A percentile compares a stretch with the other conserved stretches of the same genome.
phyloP scores from a whole-genome alignment of 1,140 invertebrate species.

The Drosophila sucinea region DNA sequence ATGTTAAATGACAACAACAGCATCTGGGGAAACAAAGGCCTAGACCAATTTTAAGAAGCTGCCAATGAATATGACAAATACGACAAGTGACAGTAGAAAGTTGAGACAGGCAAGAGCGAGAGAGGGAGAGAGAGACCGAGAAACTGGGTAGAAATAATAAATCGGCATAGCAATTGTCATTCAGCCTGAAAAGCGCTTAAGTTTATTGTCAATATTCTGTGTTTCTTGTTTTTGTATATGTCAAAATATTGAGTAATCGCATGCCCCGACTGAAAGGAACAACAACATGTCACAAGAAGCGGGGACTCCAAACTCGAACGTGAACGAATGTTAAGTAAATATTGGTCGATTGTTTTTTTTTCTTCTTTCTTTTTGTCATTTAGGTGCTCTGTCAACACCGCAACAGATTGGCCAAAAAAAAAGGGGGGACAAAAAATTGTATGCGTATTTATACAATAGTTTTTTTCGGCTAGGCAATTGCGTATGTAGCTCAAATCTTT shows the following conservation, averaged over 20 bases:
- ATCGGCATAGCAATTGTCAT: constrained; percentile 78
- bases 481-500: constrained; percentile 55
- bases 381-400: constrained; percentile 68
- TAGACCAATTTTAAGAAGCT: constrained; percentile 79
- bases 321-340: constrained; percentile 73
- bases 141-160: constrained; percentile 10
- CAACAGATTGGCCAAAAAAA: constrained; percentile 60
- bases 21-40: constrained; percentile 49
- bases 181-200: constrained; percentile 75
- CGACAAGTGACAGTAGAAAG: constrained; percentile 79
- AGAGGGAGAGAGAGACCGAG: constrained; percentile 37
- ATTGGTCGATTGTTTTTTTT: constrained; percentile 57
- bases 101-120: constrained; percentile 56
- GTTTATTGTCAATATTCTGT: constrained; percentile 79
- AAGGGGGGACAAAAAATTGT: neutral
- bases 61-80: constrained; percentile 64
- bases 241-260: constrained; percentile 81
- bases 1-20: constrained; percentile 70
- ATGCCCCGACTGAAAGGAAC: constrained; percentile 17
- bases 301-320: constrained; percentile 52
- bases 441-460: constrained; percentile 29
- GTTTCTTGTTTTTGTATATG: constrained; percentile 50
- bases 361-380: constrained; percentile 31
- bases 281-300: constrained; percentile 31
- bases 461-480: constrained; percentile 44